Evolutionary conservation across 2,113 vertebrate genomes (phyloP).

Genomic region (Gymnobelideus leadbeateri): DNA sequence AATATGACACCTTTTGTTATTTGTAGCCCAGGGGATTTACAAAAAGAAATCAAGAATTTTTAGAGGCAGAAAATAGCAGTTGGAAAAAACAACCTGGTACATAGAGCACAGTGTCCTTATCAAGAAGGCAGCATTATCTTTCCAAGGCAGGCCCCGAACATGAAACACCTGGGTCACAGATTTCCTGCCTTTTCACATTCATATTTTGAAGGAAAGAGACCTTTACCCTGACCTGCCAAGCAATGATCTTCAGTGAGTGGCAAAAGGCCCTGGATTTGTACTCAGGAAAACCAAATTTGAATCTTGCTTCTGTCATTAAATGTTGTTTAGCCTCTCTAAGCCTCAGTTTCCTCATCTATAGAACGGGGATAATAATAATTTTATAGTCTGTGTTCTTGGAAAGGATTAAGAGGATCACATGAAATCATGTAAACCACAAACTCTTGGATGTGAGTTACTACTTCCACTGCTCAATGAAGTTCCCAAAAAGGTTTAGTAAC

Average conservation of each 20-base stretch:
- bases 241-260: slow-evolving; percentile 43
- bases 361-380: not conserved
- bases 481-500: not conserved
- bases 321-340: not conserved
- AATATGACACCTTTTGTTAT: slow-evolving; percentile 80
- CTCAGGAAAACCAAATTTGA: not conserved
- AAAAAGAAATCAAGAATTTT: slow-evolving; percentile 69
- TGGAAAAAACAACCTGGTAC: slow-evolving; percentile 74
- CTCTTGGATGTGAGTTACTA: not conserved
- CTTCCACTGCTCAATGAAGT: not conserved
- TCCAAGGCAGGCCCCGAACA: slow-evolving; percentile 73
- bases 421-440: not conserved
- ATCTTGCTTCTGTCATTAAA: not conserved
- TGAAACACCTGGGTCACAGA: slow-evolving; percentile 76
- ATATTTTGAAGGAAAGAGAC: slow-evolving; percentile 76
- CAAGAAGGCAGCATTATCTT: slow-evolving; percentile 74
- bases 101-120: slow-evolving; percentile 73
- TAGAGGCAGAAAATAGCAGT: slow-evolving; percentile 77
- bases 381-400: not conserved
- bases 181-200: slow-evolving; percentile 75
- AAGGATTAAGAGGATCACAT: not conserved
- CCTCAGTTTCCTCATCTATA: not conserved
- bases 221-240: slow-evolving; percentile 78
- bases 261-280: not conserved
- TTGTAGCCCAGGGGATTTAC: slow-evolving; percentile 67